phyloP scores from a whole-genome alignment of 2,888 invertebrate species.

The Acheta domesticus region DNA sequence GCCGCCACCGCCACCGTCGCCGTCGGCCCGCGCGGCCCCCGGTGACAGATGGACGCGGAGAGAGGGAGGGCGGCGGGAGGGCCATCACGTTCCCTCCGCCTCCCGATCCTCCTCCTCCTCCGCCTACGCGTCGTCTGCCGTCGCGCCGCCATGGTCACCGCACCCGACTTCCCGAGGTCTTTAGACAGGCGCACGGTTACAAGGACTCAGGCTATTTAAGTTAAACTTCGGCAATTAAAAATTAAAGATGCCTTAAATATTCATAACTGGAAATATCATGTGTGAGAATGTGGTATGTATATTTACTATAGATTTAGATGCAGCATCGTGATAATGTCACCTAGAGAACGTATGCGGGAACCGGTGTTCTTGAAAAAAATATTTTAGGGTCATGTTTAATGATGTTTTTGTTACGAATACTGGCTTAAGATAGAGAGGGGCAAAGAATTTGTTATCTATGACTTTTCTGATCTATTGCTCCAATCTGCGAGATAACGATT shows the following conservation, averaged over 20 bases:
- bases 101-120: not conserved
- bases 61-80: not conserved
- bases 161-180: not conserved
- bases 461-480: too few species aligned
- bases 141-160: not conserved
- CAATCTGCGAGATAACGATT: too few species aligned
- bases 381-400: too few species aligned
- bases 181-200: not conserved
- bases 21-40: not conserved
- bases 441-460: too few species aligned
- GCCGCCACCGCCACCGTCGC: not conserved
- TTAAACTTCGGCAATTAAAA: not conserved
- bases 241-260: conserved; percentile 5
- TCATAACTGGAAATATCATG: not conserved
- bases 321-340: not conserved
- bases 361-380: too few species aligned
- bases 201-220: not conserved
- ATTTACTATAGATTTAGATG: not conserved
- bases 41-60: not conserved
- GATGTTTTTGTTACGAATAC: too few species aligned
- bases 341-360: not conserved
- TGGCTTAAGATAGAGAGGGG: too few species aligned
- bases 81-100: not conserved
- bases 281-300: not conserved
- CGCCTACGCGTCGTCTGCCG: not conserved